Conservation (phyloP, 2,888 invertebrate species). For the Pristionchus fissidentatus region DNA sequence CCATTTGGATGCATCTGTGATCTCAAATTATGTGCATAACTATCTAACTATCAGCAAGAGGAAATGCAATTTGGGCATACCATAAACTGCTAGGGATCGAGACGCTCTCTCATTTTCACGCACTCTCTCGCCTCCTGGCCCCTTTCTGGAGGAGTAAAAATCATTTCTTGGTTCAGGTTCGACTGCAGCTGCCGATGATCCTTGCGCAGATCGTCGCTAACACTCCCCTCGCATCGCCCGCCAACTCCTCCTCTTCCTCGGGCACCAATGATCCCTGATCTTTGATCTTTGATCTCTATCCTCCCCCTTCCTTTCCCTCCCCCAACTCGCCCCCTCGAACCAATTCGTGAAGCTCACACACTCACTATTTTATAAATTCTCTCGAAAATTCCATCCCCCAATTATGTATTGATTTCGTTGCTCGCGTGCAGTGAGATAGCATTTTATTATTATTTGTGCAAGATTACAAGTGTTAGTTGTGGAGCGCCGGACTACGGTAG, state of each 20-base stretch:
- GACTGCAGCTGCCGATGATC: constrained; percentile 10
- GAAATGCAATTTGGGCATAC: too few species aligned
- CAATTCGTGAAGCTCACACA: not conserved
- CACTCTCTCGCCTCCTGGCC: too few species aligned
- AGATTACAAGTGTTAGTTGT: too few species aligned
- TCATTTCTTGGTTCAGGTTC: constrained; percentile 17
- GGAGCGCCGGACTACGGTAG: too few species aligned
- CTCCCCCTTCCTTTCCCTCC: too few species aligned
- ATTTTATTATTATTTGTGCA: too few species aligned
- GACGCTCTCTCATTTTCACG: too few species aligned
- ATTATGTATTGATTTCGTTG: constrained; percentile 38
- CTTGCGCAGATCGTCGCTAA: not conserved
- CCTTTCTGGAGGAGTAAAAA: not conserved
- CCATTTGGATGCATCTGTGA: not conserved
- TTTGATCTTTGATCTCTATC: constrained; percentile 15
- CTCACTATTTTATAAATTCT: constrained; percentile 1
- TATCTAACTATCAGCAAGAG: too few species aligned
- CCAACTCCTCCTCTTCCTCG: constrained; percentile 44
- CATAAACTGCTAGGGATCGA: too few species aligned
- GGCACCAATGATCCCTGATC: constrained; percentile 18
- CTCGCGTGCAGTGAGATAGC: too few species aligned
- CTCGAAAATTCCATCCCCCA: not conserved
- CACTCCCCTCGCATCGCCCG: constrained; percentile 46
- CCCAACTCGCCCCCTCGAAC: not conserved
- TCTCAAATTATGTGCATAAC: too few species aligned